Evolutionary conservation across 2,888 invertebrate genomes (phyloP), one percentile per base, ranked within the genome.

Genomic region (Drosophila conformis): DNA sequence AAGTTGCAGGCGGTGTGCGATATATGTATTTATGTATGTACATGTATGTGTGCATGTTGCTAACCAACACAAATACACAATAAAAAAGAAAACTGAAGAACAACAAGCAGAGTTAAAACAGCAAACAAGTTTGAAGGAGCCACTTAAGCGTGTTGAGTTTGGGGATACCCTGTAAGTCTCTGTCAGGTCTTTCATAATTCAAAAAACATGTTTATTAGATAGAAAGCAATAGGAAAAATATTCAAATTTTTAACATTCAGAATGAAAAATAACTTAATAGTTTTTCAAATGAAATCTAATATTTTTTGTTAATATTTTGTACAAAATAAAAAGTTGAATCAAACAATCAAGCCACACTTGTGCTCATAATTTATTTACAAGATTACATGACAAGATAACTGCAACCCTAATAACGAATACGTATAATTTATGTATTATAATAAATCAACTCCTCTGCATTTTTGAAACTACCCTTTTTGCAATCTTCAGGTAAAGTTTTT

Each of bases 1-100:
- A 64, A 71, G 35, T 63, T 69, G 68, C 58, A 68, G 54, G 49
- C 54, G 51, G 53, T 68, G 29, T 38, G n/a, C 11, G 4, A 25
- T 69, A 38, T 21, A 27, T 36, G 35, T 54, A 13, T 48, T n/a
- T 10, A 18, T 36, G 35, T 54, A 13, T 48, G 25, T 10, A 18
- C 35, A 27, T 42, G 48, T 56, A 31, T 33, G 31, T 48, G 40
- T 31, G 54, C 54, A 59, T 68, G 60, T 71, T 63, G 65, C 75
- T 59, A 62, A 63, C 57, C 49, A 69, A 64, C 25, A 51, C 31
- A 67, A n/a, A 54, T 13, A 52, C 33, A 62, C 33, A 33, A 33
- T 33, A 33, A 29, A 29, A 3, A 21, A 18, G 21, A 21, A 33
- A 15, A 38, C 11, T 11, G 4, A 8, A 21, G 33, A 33, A 21